Base-by-base conservation (phyloP, 2,888 invertebrate genomes). In the Leptopilina myrica region DNA sequence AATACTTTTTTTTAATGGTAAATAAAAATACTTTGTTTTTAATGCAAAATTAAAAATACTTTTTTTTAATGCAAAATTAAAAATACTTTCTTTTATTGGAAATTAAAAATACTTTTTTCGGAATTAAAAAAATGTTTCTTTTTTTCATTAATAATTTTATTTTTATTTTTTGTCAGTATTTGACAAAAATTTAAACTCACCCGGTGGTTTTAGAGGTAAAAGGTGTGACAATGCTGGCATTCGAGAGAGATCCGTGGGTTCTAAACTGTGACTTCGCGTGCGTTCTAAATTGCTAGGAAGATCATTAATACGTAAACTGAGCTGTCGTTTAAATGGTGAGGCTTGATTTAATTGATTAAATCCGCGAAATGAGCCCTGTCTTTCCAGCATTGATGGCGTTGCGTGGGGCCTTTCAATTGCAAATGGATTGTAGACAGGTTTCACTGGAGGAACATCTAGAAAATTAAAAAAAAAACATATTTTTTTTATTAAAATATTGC, bases 401-500 rank as follows among this genome's bases (percentile, higher is more conserved):
- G 99, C 99, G 90, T 98, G 98, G 2, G 99, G 99, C 77, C 98
- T 94, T 92, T 98, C 98, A 87, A 98, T 98, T 11, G 98, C 98
- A 92, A 97, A 97, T 1, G 98, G 98, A 93, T 98, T 98, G 90
- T 95, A 95, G 5, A 96, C 94, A 83, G 93, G 93, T n/a, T 93
- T 93, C 80, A 93, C 94, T 64, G 94, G 91, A 78, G 94, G 91
- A 64, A 93, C 93, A 64, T 91, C 91, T 91, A 81, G 33, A 78
- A 76, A 14, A 78, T 43, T 43, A 79, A 75, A 66, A 6, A 66
- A 80, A 15, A 65, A 62, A 12, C 9, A 69, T 26, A 43, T 43
- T 43, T 7, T 43, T 43, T 43, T 43, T 43, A 20, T 20, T 20
- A 0, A 20, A 20, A 20, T 20, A 20, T 1, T 20, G 20, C 20